Evolutionary conservation across 1,140 invertebrate genomes (phyloP).

Genomic region (Archivesica marissinica): DNA sequence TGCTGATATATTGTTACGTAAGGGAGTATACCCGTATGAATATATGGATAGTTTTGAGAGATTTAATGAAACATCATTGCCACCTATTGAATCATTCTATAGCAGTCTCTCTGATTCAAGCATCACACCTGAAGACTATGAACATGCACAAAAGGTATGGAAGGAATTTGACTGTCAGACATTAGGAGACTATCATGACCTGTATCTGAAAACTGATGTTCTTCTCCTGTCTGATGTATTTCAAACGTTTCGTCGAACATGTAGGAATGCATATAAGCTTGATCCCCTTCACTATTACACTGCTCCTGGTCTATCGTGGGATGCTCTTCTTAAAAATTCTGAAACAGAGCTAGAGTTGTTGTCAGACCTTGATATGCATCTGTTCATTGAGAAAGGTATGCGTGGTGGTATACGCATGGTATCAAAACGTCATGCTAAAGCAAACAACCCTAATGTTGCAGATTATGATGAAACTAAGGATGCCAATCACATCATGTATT

Average conservation of each 20-base stretch:
- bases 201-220: conserved; percentile 79
- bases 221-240: conserved; percentile 73
- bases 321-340: conserved; percentile 70
- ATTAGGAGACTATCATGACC: conserved; percentile 82
- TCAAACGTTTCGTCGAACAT: conserved; percentile 71
- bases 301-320: conserved; percentile 70
- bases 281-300: conserved; percentile 70
- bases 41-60: conserved; percentile 70
- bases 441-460: conserved; percentile 71
- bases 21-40: conserved; percentile 78
- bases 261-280: conserved; percentile 67
- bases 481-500: conserved; percentile 65
- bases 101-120: no score
- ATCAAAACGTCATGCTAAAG: conserved; percentile 66
- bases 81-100: conserved; percentile 70
- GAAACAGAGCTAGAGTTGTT: conserved; percentile 71
- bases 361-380: conserved; percentile 68
- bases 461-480: conserved; percentile 60
- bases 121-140: conserved; percentile 68
- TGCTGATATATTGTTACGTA: conserved; percentile 51
- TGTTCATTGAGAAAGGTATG: conserved; percentile 71
- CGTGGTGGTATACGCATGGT: conserved; percentile 66
- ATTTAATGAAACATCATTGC: conserved; percentile 70
- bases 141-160: conserved; percentile 72
- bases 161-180: conserved; percentile 76